These are phyloP conservation scores for Procavia capensis DNA, from an alignment of 2,113 vertebrate species.

Conservation along the genomic window DNA sequence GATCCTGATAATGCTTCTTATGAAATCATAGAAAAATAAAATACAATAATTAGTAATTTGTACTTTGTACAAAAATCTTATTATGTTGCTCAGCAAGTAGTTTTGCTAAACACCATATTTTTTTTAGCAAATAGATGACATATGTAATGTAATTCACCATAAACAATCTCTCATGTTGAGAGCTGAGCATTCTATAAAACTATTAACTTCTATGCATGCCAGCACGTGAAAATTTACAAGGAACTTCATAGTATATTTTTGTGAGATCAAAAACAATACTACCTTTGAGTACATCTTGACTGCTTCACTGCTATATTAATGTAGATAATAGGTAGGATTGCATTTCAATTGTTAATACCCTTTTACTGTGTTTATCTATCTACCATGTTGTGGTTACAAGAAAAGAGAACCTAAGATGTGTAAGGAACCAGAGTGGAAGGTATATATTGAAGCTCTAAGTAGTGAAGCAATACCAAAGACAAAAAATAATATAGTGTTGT, in stretches of 20 bases:
- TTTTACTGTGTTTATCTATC: conserved; percentile 65
- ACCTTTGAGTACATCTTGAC: conserved; percentile 81
- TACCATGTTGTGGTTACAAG: conserved; percentile 47
- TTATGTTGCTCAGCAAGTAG: conserved; percentile 97
- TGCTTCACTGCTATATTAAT: conserved; percentile 74
- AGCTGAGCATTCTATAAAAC: conserved; percentile 90
- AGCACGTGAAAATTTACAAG: conserved; percentile 89
- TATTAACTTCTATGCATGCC: conserved; percentile 90
- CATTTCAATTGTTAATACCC: conserved; percentile 53
- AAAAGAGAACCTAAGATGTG: conserved; percentile 63
- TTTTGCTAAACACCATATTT: conserved; percentile 95
- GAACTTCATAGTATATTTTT: conserved; percentile 80
- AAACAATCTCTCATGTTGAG: conserved; percentile 87
- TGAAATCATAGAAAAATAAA: conserved; percentile 99
- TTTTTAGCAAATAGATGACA: conserved; percentile 87
- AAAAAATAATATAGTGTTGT: conserved; percentile 1
- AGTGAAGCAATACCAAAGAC: conserved; percentile 72
- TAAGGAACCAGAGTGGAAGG: conserved; percentile 44
- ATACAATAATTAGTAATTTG: conserved; percentile 97
- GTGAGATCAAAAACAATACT: conserved; percentile 75
- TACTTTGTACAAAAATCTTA: conserved; percentile 99
- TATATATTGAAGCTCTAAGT: conserved; percentile 2
- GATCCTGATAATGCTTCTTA: conserved; percentile 96
- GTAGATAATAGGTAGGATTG: conserved; percentile 70
- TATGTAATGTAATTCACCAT: conserved; percentile 86